Percentiles rank a stretch among this genome's conserved stretches.
Conservation (phyloP, 2,797 vertebrate species). For the Morelia viridis region DNA sequence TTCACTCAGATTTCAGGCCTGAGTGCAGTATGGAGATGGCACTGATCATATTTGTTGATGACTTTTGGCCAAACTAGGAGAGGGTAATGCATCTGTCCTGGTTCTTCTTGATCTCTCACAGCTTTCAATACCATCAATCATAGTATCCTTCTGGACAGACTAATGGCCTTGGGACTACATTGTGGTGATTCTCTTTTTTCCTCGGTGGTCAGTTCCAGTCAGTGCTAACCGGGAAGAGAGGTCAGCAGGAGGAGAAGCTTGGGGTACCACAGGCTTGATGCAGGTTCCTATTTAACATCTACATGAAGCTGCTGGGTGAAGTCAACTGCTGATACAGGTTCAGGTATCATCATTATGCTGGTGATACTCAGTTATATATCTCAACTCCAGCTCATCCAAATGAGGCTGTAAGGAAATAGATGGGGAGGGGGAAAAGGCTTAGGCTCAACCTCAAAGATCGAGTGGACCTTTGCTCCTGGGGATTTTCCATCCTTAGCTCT, state of each 20-base stretch:
- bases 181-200: neutral
- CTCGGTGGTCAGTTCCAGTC: neutral
- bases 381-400: neutral
- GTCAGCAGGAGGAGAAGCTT: no score
- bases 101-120: neutral
- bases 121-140: neutral
- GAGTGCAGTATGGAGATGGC: neutral
- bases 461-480: neutral
- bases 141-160: neutral
- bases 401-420: neutral
- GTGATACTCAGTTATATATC: neutral
- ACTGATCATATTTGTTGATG: neutral
- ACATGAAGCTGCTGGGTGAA: neutral
- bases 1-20: neutral
- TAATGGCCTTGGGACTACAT: neutral
- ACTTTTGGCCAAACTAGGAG: neutral
- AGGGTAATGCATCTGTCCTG: neutral
- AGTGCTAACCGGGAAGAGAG: neutral
- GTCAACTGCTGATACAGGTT: neutral
- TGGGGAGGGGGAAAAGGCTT: neutral
- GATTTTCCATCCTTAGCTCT: neutral
- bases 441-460: neutral
- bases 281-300: no score
- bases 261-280: neutral
- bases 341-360: neutral